phyloP scores from a whole-genome alignment of 2,113 vertebrate species.

The Macaca nemestrina region DNA sequence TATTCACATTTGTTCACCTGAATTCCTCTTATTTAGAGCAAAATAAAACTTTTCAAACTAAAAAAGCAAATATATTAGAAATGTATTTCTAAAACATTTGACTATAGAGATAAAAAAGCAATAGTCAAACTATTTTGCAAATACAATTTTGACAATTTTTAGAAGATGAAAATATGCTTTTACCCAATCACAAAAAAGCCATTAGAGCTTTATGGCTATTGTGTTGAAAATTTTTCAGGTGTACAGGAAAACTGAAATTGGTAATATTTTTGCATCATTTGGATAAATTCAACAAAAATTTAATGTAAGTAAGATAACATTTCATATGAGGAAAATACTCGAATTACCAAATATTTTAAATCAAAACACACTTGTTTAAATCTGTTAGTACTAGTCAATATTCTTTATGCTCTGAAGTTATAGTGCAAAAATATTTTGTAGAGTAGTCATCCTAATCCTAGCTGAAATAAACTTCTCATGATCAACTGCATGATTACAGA shows the following conservation, averaged over 20 bases:
- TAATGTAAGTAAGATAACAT: not conserved
- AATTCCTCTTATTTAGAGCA: not conserved
- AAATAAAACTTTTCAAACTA: not conserved
- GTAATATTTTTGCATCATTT: not conserved
- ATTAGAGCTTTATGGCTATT: not conserved
- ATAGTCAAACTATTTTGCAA: not conserved
- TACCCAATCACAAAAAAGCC: fast-evolving
- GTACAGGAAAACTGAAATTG: not conserved
- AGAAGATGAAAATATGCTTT: not conserved
- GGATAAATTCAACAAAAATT: not conserved
- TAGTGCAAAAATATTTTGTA: not conserved
- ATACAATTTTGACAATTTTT: not conserved
- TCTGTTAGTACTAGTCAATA: not conserved
- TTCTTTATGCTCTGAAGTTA: not conserved
- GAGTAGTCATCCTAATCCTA: not conserved
- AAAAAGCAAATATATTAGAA: not conserved
- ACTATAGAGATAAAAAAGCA: not conserved
- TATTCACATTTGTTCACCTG: not conserved
- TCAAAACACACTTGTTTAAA: not conserved
- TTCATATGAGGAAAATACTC: not conserved
- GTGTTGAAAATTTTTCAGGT: not conserved
- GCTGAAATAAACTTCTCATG: not conserved
- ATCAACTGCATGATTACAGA: not conserved
- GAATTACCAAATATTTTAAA: not conserved
- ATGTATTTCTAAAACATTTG: too few relatives aligned